A percentile compares a stretch with the other conserved stretches of the same genome.
Conservation (phyloP, 1,140 invertebrate species). For the Brachionus sp. region DNA sequence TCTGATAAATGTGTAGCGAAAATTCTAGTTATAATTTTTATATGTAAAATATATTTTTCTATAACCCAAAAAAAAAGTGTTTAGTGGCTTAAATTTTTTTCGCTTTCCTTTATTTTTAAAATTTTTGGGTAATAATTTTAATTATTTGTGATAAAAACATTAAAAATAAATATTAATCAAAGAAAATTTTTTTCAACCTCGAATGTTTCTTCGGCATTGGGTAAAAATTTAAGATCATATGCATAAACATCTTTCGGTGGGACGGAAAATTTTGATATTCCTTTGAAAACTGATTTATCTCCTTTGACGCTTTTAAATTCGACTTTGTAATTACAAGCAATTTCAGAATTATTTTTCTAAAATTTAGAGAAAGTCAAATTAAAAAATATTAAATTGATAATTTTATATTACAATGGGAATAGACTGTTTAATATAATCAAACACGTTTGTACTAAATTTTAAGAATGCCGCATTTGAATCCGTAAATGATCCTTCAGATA, state of each 20-base stretch:
- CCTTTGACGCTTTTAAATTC: background rate
- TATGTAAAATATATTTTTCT: too few relatives aligned
- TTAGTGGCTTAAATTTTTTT: too few relatives aligned
- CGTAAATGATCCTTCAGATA: conserved; percentile 8
- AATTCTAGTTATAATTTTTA: too few relatives aligned
- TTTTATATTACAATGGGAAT: conserved; percentile 56
- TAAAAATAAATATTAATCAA: too few relatives aligned
- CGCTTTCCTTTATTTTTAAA: too few relatives aligned
- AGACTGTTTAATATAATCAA: conserved; percentile 55
- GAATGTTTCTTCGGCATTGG: conserved; percentile 30
- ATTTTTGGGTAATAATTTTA: too few relatives aligned
- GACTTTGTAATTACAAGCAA: conserved; percentile 17
- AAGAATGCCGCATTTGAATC: conserved; percentile 18
- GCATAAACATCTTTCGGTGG: background rate
- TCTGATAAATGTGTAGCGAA: too few relatives aligned
- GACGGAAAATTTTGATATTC: background rate
- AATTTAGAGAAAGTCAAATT: background rate
- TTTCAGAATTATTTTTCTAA: conserved; percentile 38
- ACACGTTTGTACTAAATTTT: conserved; percentile 52
- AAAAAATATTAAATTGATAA: background rate
- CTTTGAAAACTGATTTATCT: conserved; percentile 21
- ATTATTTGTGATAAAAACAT: too few relatives aligned
- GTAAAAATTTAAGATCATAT: conserved; percentile 22
- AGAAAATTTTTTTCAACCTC: background rate
- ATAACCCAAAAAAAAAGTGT: too few relatives aligned